These are phyloP conservation scores for Sebastes alutus DNA, from an alignment of 2,797 vertebrate genomes.

Conservation along the genomic window DNA sequence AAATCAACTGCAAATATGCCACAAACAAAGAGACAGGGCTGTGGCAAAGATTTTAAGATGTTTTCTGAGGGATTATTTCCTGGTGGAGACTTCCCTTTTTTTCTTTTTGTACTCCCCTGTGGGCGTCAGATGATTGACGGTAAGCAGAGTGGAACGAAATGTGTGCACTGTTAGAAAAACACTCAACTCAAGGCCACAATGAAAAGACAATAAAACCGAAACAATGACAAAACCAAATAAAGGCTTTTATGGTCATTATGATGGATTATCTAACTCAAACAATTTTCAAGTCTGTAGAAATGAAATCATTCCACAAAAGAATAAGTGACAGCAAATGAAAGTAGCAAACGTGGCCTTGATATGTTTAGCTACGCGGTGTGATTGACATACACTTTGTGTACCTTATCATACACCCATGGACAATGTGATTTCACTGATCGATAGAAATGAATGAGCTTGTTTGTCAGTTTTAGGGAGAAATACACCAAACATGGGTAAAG, in stretches of 20 bases:
- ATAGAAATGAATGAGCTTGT: background rate
- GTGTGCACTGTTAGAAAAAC: conserved; percentile 25
- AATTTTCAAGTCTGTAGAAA: background rate
- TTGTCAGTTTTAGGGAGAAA: background rate
- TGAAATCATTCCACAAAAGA: background rate
- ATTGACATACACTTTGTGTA: background rate
- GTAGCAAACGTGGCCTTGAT: background rate
- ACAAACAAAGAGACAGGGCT: background rate
- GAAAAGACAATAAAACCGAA: conserved; percentile 19
- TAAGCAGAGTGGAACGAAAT: conserved; percentile 38
- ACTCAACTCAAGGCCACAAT: conserved; percentile 27
- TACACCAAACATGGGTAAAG: background rate
- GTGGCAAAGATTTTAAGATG: background rate
- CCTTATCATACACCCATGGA: background rate
- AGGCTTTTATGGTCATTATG: conserved; percentile 8
- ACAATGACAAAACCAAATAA: conserved; percentile 14
- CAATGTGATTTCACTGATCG: background rate
- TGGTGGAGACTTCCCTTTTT: background rate
- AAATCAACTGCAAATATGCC: background rate
- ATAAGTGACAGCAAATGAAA: background rate
- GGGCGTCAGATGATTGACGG: conserved; percentile 44
- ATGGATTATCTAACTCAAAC: conserved; percentile 6
- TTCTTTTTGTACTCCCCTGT: background rate
- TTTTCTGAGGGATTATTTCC: conserved; percentile 14
- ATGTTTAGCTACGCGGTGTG: background rate